A percentile compares a stretch with the other conserved stretches of the same genome.
phyloP scores from a whole-genome alignment of 2,888 invertebrate species.

The Xestoiulus laeticollis region DNA sequence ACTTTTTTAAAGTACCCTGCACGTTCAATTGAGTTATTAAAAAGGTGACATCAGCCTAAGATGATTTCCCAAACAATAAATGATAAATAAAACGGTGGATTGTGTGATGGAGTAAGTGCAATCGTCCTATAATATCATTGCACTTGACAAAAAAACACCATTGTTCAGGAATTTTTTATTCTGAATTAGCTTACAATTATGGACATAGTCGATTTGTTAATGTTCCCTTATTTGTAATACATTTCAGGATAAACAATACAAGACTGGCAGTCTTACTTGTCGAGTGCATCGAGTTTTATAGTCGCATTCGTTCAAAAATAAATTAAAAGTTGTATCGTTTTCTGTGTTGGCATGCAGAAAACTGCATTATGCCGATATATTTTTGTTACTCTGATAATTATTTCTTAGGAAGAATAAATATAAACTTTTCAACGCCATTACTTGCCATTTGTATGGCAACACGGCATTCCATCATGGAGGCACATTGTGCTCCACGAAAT shows the following conservation, averaged over 20 bases:
- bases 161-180: neutral
- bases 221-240: neutral
- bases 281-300: neutral
- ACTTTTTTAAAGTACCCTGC: neutral
- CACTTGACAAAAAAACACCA: neutral
- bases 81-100: neutral
- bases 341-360: neutral
- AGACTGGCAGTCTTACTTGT: neutral
- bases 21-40: no score
- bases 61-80: no score
- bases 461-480: neutral
- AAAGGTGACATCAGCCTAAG: no score
- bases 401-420: constrained; percentile 33
- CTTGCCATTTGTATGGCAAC: neutral
- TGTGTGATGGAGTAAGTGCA: neutral
- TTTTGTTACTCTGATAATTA: constrained; percentile 10
- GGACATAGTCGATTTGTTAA: no score
- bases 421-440: neutral
- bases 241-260: neutral
- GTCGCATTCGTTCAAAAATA: neutral
- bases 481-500: constrained; percentile 30
- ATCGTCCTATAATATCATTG: neutral
- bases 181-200: neutral
- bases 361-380: neutral
- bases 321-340: constrained; percentile 1